These are phyloP conservation scores for Xenopus tropicalis DNA, from an alignment of 2,113 vertebrate species.

Conservation along the genomic window DNA sequence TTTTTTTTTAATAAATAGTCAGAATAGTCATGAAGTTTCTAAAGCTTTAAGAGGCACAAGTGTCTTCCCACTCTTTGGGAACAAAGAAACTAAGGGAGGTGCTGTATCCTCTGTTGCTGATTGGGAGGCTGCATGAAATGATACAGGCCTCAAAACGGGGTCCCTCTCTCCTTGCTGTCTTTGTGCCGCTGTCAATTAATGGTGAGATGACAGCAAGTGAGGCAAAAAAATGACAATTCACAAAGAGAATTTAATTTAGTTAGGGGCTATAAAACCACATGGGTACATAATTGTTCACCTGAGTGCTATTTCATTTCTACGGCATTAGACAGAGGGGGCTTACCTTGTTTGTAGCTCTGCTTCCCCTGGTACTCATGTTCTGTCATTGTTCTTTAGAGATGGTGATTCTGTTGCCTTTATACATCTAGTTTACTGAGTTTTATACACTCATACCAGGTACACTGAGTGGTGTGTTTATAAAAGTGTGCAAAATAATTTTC, in stretches of 20 bases:
- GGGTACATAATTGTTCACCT: constrained; percentile 1
- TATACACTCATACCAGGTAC: no score
- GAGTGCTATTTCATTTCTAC: not conserved
- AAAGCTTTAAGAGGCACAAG: no score
- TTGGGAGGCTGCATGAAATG: constrained; percentile 33
- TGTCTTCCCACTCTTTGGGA: not conserved
- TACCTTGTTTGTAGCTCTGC: constrained; percentile 7
- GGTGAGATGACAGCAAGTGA: constrained; percentile 24
- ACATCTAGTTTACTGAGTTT: no score
- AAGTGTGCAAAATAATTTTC: no score
- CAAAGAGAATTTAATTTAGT: constrained; percentile 42
- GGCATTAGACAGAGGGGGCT: not conserved
- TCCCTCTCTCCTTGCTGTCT: constrained; percentile 9
- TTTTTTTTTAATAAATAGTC: no score
- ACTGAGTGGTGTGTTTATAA: no score
- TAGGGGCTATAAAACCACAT: constrained; percentile 30
- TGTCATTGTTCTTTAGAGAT: no score
- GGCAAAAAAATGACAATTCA: constrained; percentile 35
- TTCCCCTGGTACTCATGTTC: not conserved
- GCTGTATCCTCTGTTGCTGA: not conserved
- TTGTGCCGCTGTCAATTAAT: constrained; percentile 35
- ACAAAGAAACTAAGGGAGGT: constrained; percentile 28
- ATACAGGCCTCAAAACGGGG: constrained; percentile 23
- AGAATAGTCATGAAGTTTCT: no score
- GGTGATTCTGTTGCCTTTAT: no score